Base-by-base conservation (phyloP, 2,888 invertebrate species). In the Drosophila rellima region DNA sequence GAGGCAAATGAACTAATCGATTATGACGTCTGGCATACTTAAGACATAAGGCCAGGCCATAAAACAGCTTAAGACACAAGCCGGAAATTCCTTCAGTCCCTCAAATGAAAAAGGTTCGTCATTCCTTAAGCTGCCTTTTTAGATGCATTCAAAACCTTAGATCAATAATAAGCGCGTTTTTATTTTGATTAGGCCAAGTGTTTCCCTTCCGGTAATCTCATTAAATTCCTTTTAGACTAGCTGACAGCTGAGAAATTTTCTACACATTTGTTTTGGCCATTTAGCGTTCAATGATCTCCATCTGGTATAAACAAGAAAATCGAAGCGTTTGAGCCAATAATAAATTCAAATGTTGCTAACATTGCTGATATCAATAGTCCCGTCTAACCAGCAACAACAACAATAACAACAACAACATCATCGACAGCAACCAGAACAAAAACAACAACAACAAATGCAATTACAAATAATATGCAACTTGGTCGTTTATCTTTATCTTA, bases 401-500 rank as follows among this genome's bases (percentile, higher is more conserved):
- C 72, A 68, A n/a, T 50, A 64, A 31, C 74, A 59, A 35, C 74
- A 82, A 75, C 76, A 81, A n/a, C n/a, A n/a, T n/a, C n/a, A n/a
- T n/a, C n/a, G n/a, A 37, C 56, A 64, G 18, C 71, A 56, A 80
- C 75, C 81, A 77, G 17, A 61, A 13, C 65, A 69, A n/a, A n/a
- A n/a, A 48, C 59, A 73, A 44, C 62, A 75, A 79, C 77, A 87
- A 80, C 79, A 84, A 90, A 90, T 90, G 90, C 90, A 90, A 90
- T 90, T 90, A 90, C 91, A 90, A 90, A 90, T 91, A 90, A 90
- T 90, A 90, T 90, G 91, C 90, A 88, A 90, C 86, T 89, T 89
- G 90, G 88, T 88, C 91, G 90, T 90, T 90, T 91, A 90, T 90
- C 91, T 89, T 88, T 85, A 79, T 84, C 79, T 83, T 90, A 90